These are phyloP conservation scores for Oreochromis tanganicae DNA, from an alignment of 2,113 vertebrate species.

Conservation along the genomic window DNA sequence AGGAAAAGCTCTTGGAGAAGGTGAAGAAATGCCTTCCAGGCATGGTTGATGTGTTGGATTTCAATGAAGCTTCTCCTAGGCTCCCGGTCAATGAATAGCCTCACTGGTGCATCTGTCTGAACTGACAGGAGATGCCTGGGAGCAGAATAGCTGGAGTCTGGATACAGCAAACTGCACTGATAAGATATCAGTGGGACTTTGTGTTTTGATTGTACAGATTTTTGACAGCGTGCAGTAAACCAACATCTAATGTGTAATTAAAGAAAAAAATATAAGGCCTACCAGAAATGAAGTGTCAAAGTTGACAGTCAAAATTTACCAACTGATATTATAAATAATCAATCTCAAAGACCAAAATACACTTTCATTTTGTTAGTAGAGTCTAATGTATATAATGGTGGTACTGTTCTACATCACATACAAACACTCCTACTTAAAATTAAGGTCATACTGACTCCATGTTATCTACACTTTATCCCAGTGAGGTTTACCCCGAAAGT, in stretches of 20 bases:
- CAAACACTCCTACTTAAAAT: not conserved
- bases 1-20: slow-evolving; percentile 11
- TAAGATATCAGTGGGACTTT: not conserved
- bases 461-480: not conserved
- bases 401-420: not conserved
- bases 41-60: slow-evolving; percentile 52
- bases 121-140: slow-evolving; percentile 39
- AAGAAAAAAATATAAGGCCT: not conserved
- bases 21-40: slow-evolving; percentile 31
- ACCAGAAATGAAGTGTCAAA: not conserved
- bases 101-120: slow-evolving; percentile 6
- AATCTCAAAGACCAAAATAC: not conserved
- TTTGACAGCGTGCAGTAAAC: not conserved
- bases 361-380: not conserved
- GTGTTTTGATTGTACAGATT: not conserved
- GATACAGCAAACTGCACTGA: slow-evolving; percentile 13
- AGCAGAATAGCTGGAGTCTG: slow-evolving; percentile 15
- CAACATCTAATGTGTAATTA: not conserved
- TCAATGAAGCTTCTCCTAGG: slow-evolving; percentile 43
- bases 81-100: slow-evolving; percentile 16
- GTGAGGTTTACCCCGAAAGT: not conserved
- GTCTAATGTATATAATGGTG: not conserved
- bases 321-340: not conserved
- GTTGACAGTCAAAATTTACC: not conserved
- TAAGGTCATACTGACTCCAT: not conserved